phyloP scores from a whole-genome alignment of 2,888 invertebrate species.

The Coleophora flavipennella region DNA sequence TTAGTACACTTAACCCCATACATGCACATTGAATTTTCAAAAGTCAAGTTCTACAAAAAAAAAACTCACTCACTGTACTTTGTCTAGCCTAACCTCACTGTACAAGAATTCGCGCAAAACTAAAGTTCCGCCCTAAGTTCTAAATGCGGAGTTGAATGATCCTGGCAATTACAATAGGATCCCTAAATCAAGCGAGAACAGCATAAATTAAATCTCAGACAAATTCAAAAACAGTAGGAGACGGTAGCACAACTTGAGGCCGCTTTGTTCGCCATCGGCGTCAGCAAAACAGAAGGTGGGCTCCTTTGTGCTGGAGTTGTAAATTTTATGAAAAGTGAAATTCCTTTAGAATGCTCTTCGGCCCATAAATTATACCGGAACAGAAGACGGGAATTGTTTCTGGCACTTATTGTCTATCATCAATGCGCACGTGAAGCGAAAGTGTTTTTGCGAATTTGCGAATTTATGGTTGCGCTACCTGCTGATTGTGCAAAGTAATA shows the following conservation, averaged over 20 bases:
- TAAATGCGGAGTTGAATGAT: slow-evolving; percentile 42
- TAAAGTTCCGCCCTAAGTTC: slow-evolving; percentile 37
- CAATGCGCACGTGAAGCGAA: slow-evolving; percentile 55
- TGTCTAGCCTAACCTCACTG: slow-evolving; percentile 25
- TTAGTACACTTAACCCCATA: too few relatives aligned
- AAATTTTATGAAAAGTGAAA: slow-evolving; percentile 74
- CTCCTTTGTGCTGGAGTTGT: slow-evolving; percentile 64
- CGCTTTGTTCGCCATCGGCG: slow-evolving; percentile 62
- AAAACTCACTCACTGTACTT: too few relatives aligned
- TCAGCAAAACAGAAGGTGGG: slow-evolving; percentile 72
- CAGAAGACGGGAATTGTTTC: slow-evolving; percentile 65
- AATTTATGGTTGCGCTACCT: slow-evolving; percentile 37
- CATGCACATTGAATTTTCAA: too few relatives aligned
- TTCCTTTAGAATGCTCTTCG: slow-evolving; percentile 68
- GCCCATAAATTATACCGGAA: slow-evolving; percentile 65
- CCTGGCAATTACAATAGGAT: slow-evolving; percentile 60
- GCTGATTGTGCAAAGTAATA: slow-evolving; percentile 43
- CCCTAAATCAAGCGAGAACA: slow-evolving; percentile 53
- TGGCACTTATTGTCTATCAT: slow-evolving; percentile 64
- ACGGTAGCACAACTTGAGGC: slow-evolving; percentile 64
- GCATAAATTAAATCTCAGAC: slow-evolving; percentile 65
- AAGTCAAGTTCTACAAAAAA: too few relatives aligned
- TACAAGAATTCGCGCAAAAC: slow-evolving; percentile 40
- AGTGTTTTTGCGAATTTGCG: slow-evolving; percentile 55
- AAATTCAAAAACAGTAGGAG: slow-evolving; percentile 72